Base-by-base conservation (phyloP, 2,888 invertebrate genomes). In the Amblyjoppa proteus region DNA sequence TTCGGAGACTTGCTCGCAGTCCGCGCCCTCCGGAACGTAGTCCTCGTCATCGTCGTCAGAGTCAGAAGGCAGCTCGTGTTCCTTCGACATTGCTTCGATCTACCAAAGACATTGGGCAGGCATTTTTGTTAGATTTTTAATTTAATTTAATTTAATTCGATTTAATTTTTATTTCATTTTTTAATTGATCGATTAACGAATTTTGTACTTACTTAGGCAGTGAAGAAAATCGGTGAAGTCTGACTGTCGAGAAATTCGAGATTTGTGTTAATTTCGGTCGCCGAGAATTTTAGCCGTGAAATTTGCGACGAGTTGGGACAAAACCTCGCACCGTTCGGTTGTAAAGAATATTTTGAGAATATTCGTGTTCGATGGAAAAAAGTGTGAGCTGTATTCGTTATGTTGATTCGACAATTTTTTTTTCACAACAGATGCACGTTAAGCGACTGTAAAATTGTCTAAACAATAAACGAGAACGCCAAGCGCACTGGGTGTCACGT, bases 31-130 rank as follows among this genome's bases (percentile, higher is more conserved):
- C 41, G 97, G 97, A 85, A 96, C 95, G 92, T 97, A 97, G 91
- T 97, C 97, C 88, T 97, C 97, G 93, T 97, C 97, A 92, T 97
- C 97, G 87, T 95, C 95, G 90, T 97, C 97, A 88, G 97, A 96
- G 79, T 96, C 97, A 16, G 96, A 96, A 0, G 94, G 94, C 87
- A 95, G 94, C 61, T 95, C 94, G 87, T 94, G 94, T 84, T 94
- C 93, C 86, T 94, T 93, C 66, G 94, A 94, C 93, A 93, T 93
- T 76, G 51, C 38, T 45, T 51, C 28, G 28, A 28, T 28, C 13
- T 28, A 13, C 28, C 11, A 9, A 28, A 25, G 5, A 13, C 11
- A 58, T 13, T 5, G 11, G 13, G 28, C 3, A 58, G 6, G 7
- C 7, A n/a, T 53, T 20, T 58, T 58, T 9, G 9, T 58, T 41